Evolutionary conservation across 2,797 vertebrate species (phyloP), one percentile per base, ranked within the genome.

Genomic region (Melanotaenia maccullochi): DNA sequence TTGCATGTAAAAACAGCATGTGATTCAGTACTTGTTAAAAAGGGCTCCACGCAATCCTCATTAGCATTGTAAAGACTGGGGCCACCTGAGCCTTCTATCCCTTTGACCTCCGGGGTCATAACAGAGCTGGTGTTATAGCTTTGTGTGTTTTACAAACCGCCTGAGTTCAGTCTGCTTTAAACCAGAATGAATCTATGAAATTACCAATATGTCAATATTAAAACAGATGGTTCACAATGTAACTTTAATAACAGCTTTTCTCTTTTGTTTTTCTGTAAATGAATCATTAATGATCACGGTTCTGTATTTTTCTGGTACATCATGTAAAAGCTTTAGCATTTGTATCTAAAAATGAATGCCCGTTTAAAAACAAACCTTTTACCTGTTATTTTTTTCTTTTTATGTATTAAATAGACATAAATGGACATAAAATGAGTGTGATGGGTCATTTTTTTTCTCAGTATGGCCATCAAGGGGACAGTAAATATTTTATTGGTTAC

Each of bases 401-500:
- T n/a, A 13, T 47, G 18, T 47, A 20, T 47, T 9, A 47, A 47
- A 44, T 20, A 44, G 42, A 18, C 18, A 44, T 16, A 20, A 44
- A 47, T 47, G 44, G 20, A 47, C 44, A 83, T 75, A 47, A 77
- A 69, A 83, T 72, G 30, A 73, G 76, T 77, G 75, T 60, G 57
- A 89, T 82, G 78, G 81, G 75, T 83, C 85, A 82, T 87, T 71
- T 87, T 71, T 55, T 55, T 30, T 8, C 25, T 55, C 52, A 7
- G 13, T 55, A 81, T 33, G 30, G 68, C 69, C 72, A 47, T 67
- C 63, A 1, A 20, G 79, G 82, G 82, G 67, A 85, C 74, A 73
- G 76, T 89, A 85, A 84, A 74, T 44, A 3, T 73, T 93, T 92
- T 91, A 92, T 90, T 85, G 81, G 74, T 85, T 85, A 82, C 78